Evolutionary conservation across 2,797 vertebrate genomes (phyloP).

Genomic region (Siniperca obscura): DNA sequence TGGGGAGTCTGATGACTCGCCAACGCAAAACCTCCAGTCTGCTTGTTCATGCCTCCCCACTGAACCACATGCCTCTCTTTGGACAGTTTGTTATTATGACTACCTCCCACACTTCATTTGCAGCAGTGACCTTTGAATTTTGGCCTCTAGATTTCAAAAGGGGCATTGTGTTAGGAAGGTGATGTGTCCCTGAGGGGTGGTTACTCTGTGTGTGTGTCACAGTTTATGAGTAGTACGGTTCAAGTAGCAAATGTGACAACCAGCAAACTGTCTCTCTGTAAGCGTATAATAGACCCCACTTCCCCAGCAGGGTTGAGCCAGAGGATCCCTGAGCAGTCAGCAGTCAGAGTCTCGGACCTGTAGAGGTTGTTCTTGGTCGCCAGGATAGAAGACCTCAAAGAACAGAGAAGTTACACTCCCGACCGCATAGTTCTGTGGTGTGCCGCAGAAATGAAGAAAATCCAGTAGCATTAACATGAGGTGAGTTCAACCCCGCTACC

Average conservation of each 20-base stretch:
- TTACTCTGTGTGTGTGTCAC: slow-evolving; percentile 28
- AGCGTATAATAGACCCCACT: background rate
- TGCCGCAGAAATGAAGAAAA: slow-evolving; percentile 57
- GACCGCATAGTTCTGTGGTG: slow-evolving; percentile 44
- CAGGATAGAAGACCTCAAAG: slow-evolving; percentile 32
- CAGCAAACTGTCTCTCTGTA: background rate
- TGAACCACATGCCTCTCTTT: slow-evolving; percentile 21
- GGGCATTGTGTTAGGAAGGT: slow-evolving; percentile 27
- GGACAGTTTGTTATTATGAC: slow-evolving; percentile 50
- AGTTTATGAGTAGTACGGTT: slow-evolving; percentile 19
- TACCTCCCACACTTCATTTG: slow-evolving; percentile 46
- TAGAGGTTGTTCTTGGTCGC: slow-evolving; percentile 29
- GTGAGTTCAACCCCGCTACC: slow-evolving; percentile 32
- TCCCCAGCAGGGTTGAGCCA: background rate
- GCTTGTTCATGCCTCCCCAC: slow-evolving; percentile 23
- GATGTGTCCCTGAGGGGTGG: slow-evolving; percentile 18
- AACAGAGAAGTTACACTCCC: slow-evolving; percentile 45
- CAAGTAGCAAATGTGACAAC: background rate
- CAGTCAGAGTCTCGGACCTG: background rate
- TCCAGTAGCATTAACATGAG: slow-evolving; percentile 46
- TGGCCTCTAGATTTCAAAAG: slow-evolving; percentile 35
- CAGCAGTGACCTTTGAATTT: slow-evolving; percentile 39
- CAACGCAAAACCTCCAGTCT: slow-evolving; percentile 10
- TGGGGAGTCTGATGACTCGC: slow-evolving; percentile 15
- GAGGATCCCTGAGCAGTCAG: slow-evolving; percentile 17